Base-by-base conservation (phyloP, 2,797 vertebrate species). In the Calcarius lapponicus region DNA sequence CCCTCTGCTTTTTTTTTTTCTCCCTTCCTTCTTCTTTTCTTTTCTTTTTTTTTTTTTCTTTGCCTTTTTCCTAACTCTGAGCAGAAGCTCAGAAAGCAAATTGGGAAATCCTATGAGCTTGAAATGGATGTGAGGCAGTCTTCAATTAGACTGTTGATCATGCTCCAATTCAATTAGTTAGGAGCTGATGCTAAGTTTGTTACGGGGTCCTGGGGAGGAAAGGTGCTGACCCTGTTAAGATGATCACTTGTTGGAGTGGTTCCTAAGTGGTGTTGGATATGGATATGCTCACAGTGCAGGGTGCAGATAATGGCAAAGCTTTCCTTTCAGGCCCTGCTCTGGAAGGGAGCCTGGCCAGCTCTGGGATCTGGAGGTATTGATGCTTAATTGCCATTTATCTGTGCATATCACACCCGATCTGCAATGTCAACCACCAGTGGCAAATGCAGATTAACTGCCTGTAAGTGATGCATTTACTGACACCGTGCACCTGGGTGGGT, bases 171-270 rank as follows among this genome's bases (percentile, higher is more conserved):
- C 94, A 97, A 95, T 97, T 96, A 95, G 95, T 72, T 40, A 69
- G 86, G 61, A 92, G 85, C 89, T 93, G 84, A 65, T 80, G 94
- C 43, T 96, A 89, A 83, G 92, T 95, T 97, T 83, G 91, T 96
- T 90, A 53, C 2, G 1, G 73, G 87, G 93, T 95, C 79, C 85
- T 42, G 72, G 91, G 87, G 95, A 90, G 87, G 82, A 96, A 96
- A 97, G 95, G 95, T 93, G 91, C 75, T 90, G 91, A 96, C 93
- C 93, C 87, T 93, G 95, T 95, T 96, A 88, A 94, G 90, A 95
- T 92, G 92, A 95, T 96, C 95, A 96, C 95, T 96, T 96, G 93
- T 91, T 96, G 92, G 94, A 96, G 92, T 79, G 93, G 81, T 61
- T 95, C 91, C 92, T 95, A 93, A 95, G 87, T 92, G 95, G 9